These are phyloP conservation scores for Equus quagga DNA, from an alignment of 2,113 vertebrate species.

Conservation along the genomic window DNA sequence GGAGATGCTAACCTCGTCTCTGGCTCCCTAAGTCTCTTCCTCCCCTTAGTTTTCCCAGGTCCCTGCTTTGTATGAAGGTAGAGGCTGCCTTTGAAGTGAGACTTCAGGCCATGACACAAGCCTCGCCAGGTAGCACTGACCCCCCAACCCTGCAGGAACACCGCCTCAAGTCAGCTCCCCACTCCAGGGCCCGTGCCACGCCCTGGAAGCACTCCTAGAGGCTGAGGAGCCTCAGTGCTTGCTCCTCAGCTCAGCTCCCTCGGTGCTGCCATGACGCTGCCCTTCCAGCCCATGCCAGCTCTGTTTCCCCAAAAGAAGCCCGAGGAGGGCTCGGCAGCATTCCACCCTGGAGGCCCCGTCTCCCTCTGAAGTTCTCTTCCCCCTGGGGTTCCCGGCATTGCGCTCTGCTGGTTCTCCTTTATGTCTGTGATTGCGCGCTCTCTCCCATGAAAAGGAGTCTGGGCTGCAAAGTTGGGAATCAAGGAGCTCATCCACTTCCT, in stretches of 20 bases:
- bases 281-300: background rate
- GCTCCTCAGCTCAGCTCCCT: background rate
- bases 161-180: too few relatives aligned
- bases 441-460: background rate
- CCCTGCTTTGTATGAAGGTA: background rate
- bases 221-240: background rate
- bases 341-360: background rate
- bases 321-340: background rate
- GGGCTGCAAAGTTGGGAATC: background rate
- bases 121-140: too few relatives aligned
- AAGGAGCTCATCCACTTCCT: background rate
- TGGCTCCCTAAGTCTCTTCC: background rate
- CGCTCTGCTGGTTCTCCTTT: too few relatives aligned
- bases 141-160: background rate
- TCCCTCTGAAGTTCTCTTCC: background rate
- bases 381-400: background rate
- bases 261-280: background rate
- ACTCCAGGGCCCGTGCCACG: accelerated
- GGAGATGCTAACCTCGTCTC: background rate
- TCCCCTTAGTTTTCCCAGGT: background rate
- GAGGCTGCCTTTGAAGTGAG: background rate
- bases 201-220: background rate
- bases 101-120: background rate
- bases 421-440: background rate
- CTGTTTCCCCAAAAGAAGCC: background rate